phyloP scores from a whole-genome alignment of 1,140 invertebrate genomes.

The Pogonognathellus flavescens region DNA sequence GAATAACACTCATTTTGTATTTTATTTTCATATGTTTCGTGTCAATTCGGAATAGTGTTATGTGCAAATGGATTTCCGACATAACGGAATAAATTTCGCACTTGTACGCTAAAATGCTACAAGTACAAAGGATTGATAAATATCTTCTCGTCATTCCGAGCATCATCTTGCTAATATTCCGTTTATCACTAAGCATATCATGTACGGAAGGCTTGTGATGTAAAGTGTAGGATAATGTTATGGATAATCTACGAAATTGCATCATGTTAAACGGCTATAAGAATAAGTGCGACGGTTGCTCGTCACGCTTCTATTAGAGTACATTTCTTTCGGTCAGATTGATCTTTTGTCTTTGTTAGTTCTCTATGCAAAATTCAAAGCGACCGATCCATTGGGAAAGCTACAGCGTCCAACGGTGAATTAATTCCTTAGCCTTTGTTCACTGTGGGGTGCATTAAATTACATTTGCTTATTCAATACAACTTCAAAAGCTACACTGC shows the following conservation, averaged over 20 bases:
- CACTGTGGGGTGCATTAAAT: constrained; percentile 45
- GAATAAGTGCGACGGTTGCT: constrained; percentile 26
- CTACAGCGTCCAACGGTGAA: constrained; percentile 30
- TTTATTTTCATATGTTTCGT: too few relatives aligned
- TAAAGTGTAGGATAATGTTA: neutral
- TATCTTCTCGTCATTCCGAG: neutral
- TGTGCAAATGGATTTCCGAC: too few relatives aligned
- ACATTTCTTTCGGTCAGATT: constrained; percentile 38
- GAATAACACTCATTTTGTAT: too few relatives aligned
- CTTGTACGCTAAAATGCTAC: constrained; percentile 21
- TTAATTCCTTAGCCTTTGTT: constrained; percentile 44
- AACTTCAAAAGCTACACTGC: constrained; percentile 7
- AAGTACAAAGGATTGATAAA: constrained; percentile 5
- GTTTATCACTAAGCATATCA: neutral
- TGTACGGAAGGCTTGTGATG: neutral
- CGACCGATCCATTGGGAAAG: constrained; percentile 12
- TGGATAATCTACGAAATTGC: constrained; percentile 18
- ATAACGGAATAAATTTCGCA: constrained; percentile 21
- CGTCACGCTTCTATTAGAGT: constrained; percentile 19
- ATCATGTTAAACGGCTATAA: constrained; percentile 27
- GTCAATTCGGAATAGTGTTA: too few relatives aligned
- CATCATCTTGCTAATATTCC: neutral
- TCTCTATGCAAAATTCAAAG: constrained; percentile 45
- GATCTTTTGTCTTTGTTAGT: constrained; percentile 28
- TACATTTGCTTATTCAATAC: constrained; percentile 42